Evolutionary conservation across 1,140 invertebrate genomes (phyloP), one percentile per base, ranked within the genome.

Genomic region (Rhynchophorus ferrugineus): DNA sequence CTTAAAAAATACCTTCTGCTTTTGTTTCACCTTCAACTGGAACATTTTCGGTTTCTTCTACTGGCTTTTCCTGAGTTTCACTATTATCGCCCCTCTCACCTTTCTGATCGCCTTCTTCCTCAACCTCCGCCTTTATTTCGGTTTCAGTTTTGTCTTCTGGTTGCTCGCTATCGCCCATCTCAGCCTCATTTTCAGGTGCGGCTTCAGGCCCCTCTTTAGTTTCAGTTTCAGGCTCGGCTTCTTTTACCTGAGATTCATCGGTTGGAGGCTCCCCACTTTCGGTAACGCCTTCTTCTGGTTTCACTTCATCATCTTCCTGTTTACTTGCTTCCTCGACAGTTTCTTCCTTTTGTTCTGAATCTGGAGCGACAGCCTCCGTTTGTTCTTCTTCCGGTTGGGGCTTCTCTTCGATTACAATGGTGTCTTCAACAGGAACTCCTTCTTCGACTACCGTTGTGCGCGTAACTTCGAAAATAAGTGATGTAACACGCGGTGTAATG

Each of bases 41-140:
- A n/a, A n/a, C n/a, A n/a, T n/a, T n/a, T 13, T 20, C 16, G 20
- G 43, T 43, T 38, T 48, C 51, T 43, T 60, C 54, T 43, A 29
- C 22, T 7, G 45, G 22, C 11, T 43, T 42, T 42, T 61, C 60
- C 19, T 36, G 33, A 8, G 38, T 18, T 19, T 18, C 54, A 17
- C 37, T 35, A 21, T 37, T 35, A 54, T 38, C 18, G 3, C 29
- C 13, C 11, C 19, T n/a, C 14, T 17, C 52, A 34, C 44, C 34
- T 38, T 16, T 29, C 6, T 14, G 38, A 21, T 36, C 21, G 16
- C 19, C 6, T 19, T 19, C 46, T 14, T 33, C 19, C 21, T n/a
- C n/a, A n/a, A n/a, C n/a, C n/a, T 44, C 33, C 0, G 5, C 42
- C 21, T 18, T 17, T 43, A 35, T 44, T 9, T 11, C 19, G 3